Percentiles rank a stretch among this genome's conserved stretches.
phyloP scores from a whole-genome alignment of 2,888 invertebrate genomes.

The Zaprionus lineosus region DNA sequence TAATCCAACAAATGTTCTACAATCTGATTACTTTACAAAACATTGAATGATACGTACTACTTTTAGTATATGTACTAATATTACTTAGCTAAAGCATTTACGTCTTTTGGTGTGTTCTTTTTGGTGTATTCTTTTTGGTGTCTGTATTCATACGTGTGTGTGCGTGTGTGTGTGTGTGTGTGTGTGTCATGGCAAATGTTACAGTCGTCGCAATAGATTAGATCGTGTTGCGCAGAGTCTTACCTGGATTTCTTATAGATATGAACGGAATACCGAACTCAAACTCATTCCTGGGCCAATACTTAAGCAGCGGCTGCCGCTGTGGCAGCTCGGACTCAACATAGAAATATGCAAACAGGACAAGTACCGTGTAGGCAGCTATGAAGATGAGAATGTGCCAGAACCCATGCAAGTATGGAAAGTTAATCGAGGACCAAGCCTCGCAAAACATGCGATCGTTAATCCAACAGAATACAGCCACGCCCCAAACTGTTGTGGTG shows the following conservation, averaged over 20 bases:
- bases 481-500: constrained; percentile 86
- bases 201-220: constrained; percentile 22
- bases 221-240: constrained; percentile 65
- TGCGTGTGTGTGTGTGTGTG: too few relatives aligned
- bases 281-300: constrained; percentile 91
- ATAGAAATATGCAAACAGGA: constrained; percentile 91
- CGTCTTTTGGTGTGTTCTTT: constrained; percentile 26
- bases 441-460: constrained; percentile 91
- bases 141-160: too few relatives aligned
- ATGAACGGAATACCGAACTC: constrained; percentile 91
- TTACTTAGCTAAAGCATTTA: constrained; percentile 36
- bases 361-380: constrained; percentile 89
- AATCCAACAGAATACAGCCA: constrained; percentile 90
- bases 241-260: constrained; percentile 86
- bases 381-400: constrained; percentile 93
- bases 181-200: constrained; percentile 32
- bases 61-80: constrained; percentile 11
- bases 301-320: constrained; percentile 87
- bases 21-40: constrained; percentile 35
- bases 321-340: constrained; percentile 89
- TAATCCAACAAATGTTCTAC: constrained; percentile 24
- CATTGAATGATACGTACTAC: constrained; percentile 10
- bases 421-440: constrained; percentile 89
- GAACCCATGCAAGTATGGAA: constrained; percentile 91
- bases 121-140: constrained; percentile 15